Percentiles rank a stretch among this genome's conserved stretches.
Evolutionary conservation across 2,113 vertebrate genomes (phyloP).

Genomic region (Megaceryle torquata): DNA sequence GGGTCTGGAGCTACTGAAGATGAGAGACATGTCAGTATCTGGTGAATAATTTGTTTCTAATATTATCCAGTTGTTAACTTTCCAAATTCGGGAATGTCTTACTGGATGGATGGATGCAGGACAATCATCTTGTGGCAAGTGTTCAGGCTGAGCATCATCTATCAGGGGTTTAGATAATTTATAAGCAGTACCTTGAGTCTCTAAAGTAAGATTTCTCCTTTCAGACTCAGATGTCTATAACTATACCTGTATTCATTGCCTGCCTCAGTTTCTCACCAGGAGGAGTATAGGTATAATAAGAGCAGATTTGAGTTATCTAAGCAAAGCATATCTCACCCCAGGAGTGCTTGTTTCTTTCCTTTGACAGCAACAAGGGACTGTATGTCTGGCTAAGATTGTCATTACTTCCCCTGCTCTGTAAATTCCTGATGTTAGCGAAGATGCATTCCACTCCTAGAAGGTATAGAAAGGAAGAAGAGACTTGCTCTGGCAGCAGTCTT

Average conservation of each 20-base stretch:
- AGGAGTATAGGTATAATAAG: not conserved
- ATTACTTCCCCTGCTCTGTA: not conserved
- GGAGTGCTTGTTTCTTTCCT: not conserved
- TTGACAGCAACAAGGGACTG: not conserved
- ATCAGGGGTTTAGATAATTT: not conserved
- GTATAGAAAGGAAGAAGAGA: not conserved
- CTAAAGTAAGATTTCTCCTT: not conserved
- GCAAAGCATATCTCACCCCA: not conserved
- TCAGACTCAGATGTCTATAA: not conserved
- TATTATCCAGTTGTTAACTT: not conserved
- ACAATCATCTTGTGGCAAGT: not conserved
- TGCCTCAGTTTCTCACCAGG: not conserved
- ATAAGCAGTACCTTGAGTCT: not conserved
- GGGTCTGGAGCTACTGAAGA: not conserved
- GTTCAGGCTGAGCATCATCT: not conserved
- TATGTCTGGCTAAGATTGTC: not conserved
- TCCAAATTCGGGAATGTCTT: not conserved
- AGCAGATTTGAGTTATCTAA: not conserved
- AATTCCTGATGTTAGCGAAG: not conserved
- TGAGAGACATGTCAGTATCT: rapidly evolving
- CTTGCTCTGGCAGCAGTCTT: not conserved
- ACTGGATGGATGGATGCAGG: not conserved
- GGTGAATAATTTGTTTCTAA: not conserved
- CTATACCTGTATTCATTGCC: not conserved
- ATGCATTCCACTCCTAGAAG: not conserved